Evolutionary conservation across 23 tunicate species (phyloP).

Genomic region (Ascidia mentula): DNA sequence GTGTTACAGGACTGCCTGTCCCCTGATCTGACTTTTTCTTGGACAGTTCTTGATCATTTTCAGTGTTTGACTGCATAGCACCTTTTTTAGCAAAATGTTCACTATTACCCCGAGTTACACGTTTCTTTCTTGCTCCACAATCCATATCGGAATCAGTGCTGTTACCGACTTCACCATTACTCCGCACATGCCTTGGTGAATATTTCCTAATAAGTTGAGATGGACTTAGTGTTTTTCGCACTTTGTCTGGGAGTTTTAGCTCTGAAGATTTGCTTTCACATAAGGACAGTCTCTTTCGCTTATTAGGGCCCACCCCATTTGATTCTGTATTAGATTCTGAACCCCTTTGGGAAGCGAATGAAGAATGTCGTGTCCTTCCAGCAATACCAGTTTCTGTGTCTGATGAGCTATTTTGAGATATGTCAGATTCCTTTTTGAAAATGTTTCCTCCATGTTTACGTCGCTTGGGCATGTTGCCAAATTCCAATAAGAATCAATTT

Average conservation of each 20-base stretch:
- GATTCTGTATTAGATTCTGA: background rate
- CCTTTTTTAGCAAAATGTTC: background rate
- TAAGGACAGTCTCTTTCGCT: background rate
- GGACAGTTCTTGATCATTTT: background rate
- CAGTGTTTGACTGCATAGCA: background rate
- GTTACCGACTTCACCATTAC: background rate
- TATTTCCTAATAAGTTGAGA: background rate
- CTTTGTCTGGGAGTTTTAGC: background rate
- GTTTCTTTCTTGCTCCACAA: background rate
- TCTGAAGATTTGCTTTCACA: background rate
- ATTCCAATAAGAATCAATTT: too few relatives aligned
- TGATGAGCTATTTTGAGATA: conserved; percentile 4
- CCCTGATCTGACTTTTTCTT: background rate
- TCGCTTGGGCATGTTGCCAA: background rate
- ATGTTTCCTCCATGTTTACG: background rate
- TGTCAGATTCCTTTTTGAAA: background rate
- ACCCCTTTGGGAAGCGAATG: background rate
- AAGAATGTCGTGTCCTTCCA: background rate
- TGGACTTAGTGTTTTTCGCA: background rate
- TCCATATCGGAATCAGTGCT: background rate
- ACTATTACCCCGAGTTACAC: background rate
- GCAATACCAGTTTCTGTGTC: conserved; percentile 4
- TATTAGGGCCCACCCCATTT: background rate
- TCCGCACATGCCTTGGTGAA: background rate
- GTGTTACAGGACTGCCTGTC: conserved; percentile 14